These are phyloP conservation scores for Setipinna tenuifilis DNA, from an alignment of 2,797 vertebrate species.

Conservation along the genomic window DNA sequence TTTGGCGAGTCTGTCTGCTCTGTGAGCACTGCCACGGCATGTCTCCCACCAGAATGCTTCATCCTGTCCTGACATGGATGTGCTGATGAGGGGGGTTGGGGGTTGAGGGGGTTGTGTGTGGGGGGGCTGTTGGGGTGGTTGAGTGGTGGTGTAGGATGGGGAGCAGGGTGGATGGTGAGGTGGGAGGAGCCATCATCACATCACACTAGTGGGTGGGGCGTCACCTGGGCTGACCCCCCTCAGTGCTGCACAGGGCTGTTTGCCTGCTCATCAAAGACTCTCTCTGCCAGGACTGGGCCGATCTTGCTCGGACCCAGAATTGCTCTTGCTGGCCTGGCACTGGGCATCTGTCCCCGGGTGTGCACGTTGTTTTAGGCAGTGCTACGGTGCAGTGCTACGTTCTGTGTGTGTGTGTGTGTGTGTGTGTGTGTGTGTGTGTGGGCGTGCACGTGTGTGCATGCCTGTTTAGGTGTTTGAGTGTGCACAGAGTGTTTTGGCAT, in stretches of 20 bases:
- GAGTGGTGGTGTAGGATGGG: neutral
- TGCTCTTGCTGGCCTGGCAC: too few relatives aligned
- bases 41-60: neutral
- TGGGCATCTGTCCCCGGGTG: slow-evolving; percentile 20
- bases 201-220: neutral
- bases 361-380: too few relatives aligned
- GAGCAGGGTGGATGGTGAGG: neutral
- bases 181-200: too few relatives aligned
- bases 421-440: too few relatives aligned
- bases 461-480: neutral
- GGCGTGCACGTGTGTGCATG: neutral
- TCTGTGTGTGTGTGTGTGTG: neutral
- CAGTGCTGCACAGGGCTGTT: neutral
- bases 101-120: neutral
- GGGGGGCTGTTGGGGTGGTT: neutral
- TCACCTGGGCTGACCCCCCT: slow-evolving; percentile 41
- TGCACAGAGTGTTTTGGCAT: neutral
- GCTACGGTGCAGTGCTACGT: neutral
- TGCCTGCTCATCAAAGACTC: neutral
- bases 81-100: neutral
- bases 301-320: too few relatives aligned
- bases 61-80: slow-evolving; percentile 8
- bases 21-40: neutral
- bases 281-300: neutral
- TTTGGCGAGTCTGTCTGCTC: neutral